Evolutionary conservation across 2,888 invertebrate species (phyloP).

Genomic region (Macaria liturata): DNA sequence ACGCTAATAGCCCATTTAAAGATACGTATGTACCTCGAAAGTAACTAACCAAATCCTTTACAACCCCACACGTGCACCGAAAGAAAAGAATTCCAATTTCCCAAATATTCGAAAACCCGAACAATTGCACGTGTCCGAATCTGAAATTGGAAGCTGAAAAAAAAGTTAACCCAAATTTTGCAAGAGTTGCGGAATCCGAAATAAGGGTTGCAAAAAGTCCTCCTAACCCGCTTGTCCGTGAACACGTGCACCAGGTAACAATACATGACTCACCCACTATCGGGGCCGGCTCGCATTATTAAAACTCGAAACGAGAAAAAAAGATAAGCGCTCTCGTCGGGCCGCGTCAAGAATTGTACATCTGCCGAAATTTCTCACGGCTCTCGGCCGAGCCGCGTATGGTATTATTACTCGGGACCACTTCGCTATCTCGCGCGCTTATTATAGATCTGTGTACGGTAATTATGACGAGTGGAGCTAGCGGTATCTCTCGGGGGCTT

Average conservation of each 20-base stretch:
- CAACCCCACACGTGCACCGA: constrained; percentile 48
- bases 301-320: constrained; percentile 61
- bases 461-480: constrained; percentile 75
- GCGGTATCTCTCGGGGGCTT: constrained; percentile 69
- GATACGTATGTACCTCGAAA: constrained; percentile 39
- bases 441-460: constrained; percentile 62
- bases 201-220: constrained; percentile 82
- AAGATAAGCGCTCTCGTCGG: constrained; percentile 78
- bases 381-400: constrained; percentile 58
- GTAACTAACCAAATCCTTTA: constrained; percentile 23
- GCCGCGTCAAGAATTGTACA: constrained; percentile 81
- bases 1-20: constrained; percentile 36
- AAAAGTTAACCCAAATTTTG: constrained; percentile 76
- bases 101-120: constrained; percentile 26
- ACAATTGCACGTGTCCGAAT: constrained; percentile 55
- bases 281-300: constrained; percentile 72
- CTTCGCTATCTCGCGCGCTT: constrained; percentile 65
- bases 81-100: constrained; percentile 31
- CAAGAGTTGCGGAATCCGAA: constrained; percentile 81
- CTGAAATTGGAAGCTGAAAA: constrained; percentile 57
- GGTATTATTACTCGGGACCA: constrained; percentile 74
- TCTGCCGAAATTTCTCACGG: constrained; percentile 84
- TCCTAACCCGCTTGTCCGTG: constrained; percentile 77
- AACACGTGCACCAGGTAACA: constrained; percentile 78
- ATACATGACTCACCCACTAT: constrained; percentile 74